Conservation (phyloP, 2,113 vertebrate species). For the Caranx melampygus region DNA sequence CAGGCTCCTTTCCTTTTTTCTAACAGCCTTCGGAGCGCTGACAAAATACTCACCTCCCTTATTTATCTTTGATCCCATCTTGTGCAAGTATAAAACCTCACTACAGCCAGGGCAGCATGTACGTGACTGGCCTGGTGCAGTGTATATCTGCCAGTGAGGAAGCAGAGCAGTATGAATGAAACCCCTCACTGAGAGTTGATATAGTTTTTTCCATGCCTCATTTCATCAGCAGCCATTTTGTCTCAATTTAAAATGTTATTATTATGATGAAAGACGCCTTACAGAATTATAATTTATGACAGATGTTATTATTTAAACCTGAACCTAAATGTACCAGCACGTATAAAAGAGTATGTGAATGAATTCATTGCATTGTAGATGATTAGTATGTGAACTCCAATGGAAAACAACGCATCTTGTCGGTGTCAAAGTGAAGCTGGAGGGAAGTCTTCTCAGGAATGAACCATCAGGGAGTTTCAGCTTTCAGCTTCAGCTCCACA, state of each 20-base stretch:
- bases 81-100: not conserved
- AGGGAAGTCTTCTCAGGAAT: conserved; percentile 44
- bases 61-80: not conserved
- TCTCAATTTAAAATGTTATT: not conserved
- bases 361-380: not conserved
- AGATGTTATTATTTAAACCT: not conserved
- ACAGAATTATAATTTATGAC: not conserved
- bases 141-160: conserved; percentile 6
- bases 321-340: conserved; percentile 26
- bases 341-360: not conserved
- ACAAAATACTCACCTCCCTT: not conserved
- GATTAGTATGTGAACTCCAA: not conserved
- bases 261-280: not conserved
- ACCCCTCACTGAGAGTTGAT: not conserved
- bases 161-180: not conserved
- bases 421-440: not conserved
- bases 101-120: conserved; percentile 4
- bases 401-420: not conserved
- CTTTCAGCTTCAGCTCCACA: conserved; percentile 14
- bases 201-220: not conserved
- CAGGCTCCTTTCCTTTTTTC: not conserved
- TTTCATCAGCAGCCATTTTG: not conserved
- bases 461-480: conserved; percentile 12
- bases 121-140: not conserved
- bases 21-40: not conserved